Evolutionary conservation across 2,888 invertebrate species (phyloP).

Genomic region (Drosophila fungiperda): DNA sequence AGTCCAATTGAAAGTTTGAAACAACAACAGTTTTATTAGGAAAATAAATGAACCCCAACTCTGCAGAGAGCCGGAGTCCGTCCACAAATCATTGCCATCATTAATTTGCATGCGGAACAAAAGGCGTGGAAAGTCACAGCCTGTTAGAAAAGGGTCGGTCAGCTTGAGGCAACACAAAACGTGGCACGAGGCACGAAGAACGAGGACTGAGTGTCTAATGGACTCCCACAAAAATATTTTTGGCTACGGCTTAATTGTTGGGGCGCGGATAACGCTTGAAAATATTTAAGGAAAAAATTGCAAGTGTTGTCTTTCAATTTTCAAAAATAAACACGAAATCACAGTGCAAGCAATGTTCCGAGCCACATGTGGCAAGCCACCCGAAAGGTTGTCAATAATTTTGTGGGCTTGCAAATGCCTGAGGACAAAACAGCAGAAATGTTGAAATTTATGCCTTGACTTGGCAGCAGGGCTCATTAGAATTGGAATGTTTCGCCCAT

Average conservation of each 20-base stretch:
- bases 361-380: conserved; percentile 49
- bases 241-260: conserved; percentile 33
- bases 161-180: conserved; percentile 5
- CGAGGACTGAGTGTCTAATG: conserved; percentile 26
- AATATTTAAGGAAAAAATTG: conserved; percentile 41
- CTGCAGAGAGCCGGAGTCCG: neutral
- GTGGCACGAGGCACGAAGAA: neutral
- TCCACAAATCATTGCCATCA: conserved; percentile 63
- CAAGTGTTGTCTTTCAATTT: conserved; percentile 57
- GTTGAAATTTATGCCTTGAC: conserved; percentile 55
- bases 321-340: conserved; percentile 55
- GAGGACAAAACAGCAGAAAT: conserved; percentile 33
- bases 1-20: conserved; percentile 58
- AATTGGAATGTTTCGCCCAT: conserved; percentile 44
- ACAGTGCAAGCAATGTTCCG: conserved; percentile 8
- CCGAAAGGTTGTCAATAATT: conserved; percentile 51
- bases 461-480: conserved; percentile 61
- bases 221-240: conserved; percentile 19
- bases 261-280: conserved; percentile 20
- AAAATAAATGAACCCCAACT: conserved; percentile 50
- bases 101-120: conserved; percentile 72
- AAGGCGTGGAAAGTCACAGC: conserved; percentile 47
- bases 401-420: conserved; percentile 26
- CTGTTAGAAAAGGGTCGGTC: conserved; percentile 48
- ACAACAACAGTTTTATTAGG: conserved; percentile 48